Percentiles rank a stretch among this genome's conserved stretches.
Evolutionary conservation across 2,888 invertebrate species (phyloP).

Genomic region (Macaria liturata): DNA sequence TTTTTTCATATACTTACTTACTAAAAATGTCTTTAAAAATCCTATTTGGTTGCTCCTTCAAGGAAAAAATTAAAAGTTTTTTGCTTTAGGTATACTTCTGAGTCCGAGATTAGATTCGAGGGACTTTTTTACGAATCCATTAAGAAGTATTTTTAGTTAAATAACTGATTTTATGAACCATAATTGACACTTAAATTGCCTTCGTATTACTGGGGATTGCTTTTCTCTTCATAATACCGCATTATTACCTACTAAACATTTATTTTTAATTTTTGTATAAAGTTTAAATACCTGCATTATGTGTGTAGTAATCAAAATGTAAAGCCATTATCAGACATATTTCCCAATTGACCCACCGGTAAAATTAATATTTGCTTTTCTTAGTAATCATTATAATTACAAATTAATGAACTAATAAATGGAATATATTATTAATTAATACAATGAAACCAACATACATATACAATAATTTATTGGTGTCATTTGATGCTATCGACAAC

Average conservation of each 20-base stretch:
- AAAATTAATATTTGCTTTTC: too few species aligned
- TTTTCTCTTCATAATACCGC: constrained; percentile 18
- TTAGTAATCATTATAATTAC: too few species aligned
- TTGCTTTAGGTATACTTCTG: constrained; percentile 35
- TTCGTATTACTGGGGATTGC: constrained; percentile 32
- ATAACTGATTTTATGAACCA: constrained; percentile 40
- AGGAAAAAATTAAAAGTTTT: constrained; percentile 38
- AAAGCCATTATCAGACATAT: too few species aligned
- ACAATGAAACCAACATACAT: too few species aligned
- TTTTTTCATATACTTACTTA: neutral
- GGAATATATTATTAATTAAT: too few species aligned
- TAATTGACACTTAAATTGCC: constrained; percentile 37
- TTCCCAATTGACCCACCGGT: too few species aligned
- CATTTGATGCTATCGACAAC: too few species aligned
- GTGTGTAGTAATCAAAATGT: too few species aligned
- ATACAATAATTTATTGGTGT: too few species aligned
- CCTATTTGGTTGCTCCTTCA: constrained; percentile 27
- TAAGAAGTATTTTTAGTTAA: constrained; percentile 33
- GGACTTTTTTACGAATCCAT: constrained; percentile 37
- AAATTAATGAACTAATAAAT: too few species aligned
- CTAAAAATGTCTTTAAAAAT: constrained; percentile 25
- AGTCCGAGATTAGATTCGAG: constrained; percentile 38
- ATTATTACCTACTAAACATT: constrained; percentile 22
- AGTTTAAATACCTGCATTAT: too few species aligned
- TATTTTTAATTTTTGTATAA: too few species aligned